Evolutionary conservation across 2,888 invertebrate species (phyloP).

Genomic region (Synergus japonicus): DNA sequence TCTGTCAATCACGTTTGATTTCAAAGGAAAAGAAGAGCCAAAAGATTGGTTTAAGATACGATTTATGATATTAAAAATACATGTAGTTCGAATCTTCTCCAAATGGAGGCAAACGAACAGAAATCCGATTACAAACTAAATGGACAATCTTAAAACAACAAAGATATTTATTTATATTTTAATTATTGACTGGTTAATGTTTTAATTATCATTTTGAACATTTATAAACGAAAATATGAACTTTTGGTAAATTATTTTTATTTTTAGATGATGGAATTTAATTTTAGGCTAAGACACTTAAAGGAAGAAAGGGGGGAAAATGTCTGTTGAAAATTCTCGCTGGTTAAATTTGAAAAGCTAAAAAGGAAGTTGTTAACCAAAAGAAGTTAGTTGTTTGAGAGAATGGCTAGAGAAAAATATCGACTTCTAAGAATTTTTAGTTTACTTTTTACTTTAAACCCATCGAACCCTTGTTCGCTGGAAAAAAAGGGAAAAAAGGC

Average conservation of each 20-base stretch:
- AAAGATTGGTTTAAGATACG: not conserved
- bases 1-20: not conserved
- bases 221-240: too few relatives aligned
- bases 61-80: not conserved
- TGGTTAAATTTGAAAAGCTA: not conserved
- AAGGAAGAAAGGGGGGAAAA: not conserved
- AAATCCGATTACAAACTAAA: too few relatives aligned
- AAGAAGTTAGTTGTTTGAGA: not conserved
- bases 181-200: too few relatives aligned
- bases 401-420: not conserved
- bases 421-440: not conserved
- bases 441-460: not conserved
- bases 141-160: too few relatives aligned
- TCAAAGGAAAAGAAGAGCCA: not conserved
- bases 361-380: not conserved
- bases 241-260: too few relatives aligned
- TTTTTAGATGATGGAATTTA: too few relatives aligned
- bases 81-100: not conserved
- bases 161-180: too few relatives aligned
- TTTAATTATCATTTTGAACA: too few relatives aligned
- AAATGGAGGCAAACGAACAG: not conserved
- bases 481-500: constrained; percentile 31
- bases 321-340: not conserved
- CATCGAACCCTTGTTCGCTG: not conserved
- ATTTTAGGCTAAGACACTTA: not conserved